Percentiles rank a stretch among this genome's conserved stretches.
Conservation (phyloP, 2,888 invertebrate species). For the Chelonus formosanus region DNA sequence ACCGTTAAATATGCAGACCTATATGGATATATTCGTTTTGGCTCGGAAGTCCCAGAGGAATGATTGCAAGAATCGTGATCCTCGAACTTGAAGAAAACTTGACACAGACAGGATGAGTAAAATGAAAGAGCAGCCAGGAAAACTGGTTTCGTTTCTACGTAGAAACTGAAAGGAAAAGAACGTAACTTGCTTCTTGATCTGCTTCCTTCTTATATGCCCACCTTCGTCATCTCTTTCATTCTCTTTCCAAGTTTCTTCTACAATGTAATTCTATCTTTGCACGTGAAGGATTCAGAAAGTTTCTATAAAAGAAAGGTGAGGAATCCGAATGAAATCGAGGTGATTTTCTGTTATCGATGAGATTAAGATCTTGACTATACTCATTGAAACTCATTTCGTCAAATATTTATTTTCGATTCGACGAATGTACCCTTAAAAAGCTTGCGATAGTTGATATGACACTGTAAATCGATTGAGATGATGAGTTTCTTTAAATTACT, state of each 20-base stretch:
- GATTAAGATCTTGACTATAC: conserved; percentile 21
- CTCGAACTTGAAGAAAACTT: conserved; percentile 4
- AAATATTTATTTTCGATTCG: conserved; percentile 35
- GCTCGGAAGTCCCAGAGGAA: conserved; percentile 33
- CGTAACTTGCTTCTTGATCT: conserved; percentile 16
- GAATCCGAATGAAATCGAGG: neutral
- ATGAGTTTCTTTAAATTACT: too few relatives aligned
- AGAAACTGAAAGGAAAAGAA: conserved; percentile 17
- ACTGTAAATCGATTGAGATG: neutral
- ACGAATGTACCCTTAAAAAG: too few relatives aligned
- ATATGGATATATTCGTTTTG: conserved; percentile 25
- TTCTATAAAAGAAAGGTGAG: conserved; percentile 4
- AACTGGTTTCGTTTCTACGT: conserved; percentile 16
- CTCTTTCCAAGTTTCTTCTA: neutral
- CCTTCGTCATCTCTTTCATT: conserved; percentile 17
- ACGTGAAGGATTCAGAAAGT: conserved; percentile 1
- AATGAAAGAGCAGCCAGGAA: conserved; percentile 15
- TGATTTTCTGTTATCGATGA: conserved; percentile 29
- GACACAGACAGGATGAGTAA: conserved; percentile 5
- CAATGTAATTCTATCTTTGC: too few relatives aligned
- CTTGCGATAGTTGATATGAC: neutral
- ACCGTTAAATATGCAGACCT: conserved; percentile 40
- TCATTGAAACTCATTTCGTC: neutral
- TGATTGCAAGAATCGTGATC: conserved; percentile 7
- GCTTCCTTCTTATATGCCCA: conserved; percentile 12